Evolutionary conservation across 2,797 vertebrate species (phyloP), one percentile per base, ranked within the genome.

Genomic region (Gobio occitaniae): DNA sequence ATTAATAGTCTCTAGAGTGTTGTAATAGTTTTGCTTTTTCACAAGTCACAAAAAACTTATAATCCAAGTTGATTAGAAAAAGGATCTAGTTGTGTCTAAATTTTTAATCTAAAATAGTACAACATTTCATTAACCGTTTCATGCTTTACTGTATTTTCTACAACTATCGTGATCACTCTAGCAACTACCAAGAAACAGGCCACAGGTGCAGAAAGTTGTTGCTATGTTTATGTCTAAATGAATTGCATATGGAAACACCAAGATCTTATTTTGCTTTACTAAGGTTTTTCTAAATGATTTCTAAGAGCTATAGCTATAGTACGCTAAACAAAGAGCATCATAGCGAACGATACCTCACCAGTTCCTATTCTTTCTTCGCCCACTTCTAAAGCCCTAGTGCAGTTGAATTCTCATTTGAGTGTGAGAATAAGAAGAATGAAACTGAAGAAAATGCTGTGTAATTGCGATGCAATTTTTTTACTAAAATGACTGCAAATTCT

Each of bases 361-460:
- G 12, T 74, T 72, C 11, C 38, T 48, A 61, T 7, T 21, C 25
- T 63, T 32, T 63, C 41, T 59, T 48, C 54, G 4, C 47, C 44
- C 32, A 29, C 36, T 76, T 83, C 71, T 75, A 52, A 83, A 83
- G 1, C 32, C 47, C 13, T 6, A 15, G 4, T 7, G 13, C 13
- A 16, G 47, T 7, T 41, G 13, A 83, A 76, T 83, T 75, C 71
- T 66, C 47, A 66, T 63, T 54, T 54, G 48, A 54, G 15, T 1
- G 2, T 76, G 47, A 29, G 15, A 83, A 76, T 76, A 50, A 65
- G 29, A 52, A 25, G 15, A 83, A 75, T 83, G 81, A 83, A 83
- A 83, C 59, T 3, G 29, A 38, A 9, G n/a, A 63, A 63, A 17
- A 78, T 19, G 17, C 47, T 7, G 13, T 13, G 59, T 65, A 65